phyloP scores from a whole-genome alignment of 1,140 invertebrate species.

The Dufourea novaeangliae region DNA sequence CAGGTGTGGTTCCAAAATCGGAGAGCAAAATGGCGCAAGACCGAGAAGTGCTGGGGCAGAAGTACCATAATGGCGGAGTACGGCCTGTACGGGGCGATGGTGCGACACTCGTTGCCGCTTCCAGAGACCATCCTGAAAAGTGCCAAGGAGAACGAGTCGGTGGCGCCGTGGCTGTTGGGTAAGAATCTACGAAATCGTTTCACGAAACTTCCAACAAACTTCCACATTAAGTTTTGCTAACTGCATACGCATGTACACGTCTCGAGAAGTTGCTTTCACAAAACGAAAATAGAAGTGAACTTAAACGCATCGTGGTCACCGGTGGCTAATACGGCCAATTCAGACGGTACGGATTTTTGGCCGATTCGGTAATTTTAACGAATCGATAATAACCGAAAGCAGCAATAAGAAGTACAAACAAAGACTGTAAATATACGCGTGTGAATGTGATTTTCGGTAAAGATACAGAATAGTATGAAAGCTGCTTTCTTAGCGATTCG shows the following conservation, averaged over 20 bases:
- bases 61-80: conserved; percentile 99
- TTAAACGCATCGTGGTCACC: background rate
- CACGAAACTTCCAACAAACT: background rate
- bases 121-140: conserved; percentile 98
- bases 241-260: background rate
- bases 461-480: too few species aligned
- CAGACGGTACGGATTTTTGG: too few species aligned
- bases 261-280: too few species aligned
- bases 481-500: too few species aligned
- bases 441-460: too few species aligned
- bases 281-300: background rate
- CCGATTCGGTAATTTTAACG: too few species aligned
- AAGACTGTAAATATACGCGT: too few species aligned
- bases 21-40: conserved; percentile 99
- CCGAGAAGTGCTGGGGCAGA: conserved; percentile 99
- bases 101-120: conserved; percentile 97
- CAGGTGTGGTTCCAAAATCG: conserved; percentile 99
- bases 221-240: conserved; percentile 39
- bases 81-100: conserved; percentile 99
- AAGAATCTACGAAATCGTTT: conserved; percentile 67
- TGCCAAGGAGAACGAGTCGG: conserved; percentile 96
- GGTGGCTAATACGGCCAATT: too few species aligned
- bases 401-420: too few species aligned
- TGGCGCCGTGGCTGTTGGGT: conserved; percentile 99
- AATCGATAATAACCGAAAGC: too few species aligned